These are phyloP conservation scores for Zaprionus kolodkinae DNA, from an alignment of 1,140 invertebrate genomes.

Conservation along the genomic window DNA sequence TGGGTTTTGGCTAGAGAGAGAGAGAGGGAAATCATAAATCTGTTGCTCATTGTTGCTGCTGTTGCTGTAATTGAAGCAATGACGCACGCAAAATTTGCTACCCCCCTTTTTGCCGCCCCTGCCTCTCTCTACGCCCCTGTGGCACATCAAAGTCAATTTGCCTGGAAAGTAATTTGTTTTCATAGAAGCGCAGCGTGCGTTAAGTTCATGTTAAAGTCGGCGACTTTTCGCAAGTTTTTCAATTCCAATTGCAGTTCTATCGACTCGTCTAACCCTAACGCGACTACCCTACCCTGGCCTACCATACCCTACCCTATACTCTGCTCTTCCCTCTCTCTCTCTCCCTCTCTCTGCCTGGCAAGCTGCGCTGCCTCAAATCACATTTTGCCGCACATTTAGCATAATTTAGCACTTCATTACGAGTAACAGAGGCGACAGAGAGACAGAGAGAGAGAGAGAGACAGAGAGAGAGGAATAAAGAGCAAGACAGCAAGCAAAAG, in stretches of 20 bases:
- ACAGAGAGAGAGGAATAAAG: neutral
- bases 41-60: conserved; percentile 53
- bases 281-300: no score
- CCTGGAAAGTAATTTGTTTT: conserved; percentile 73
- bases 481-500: conserved; percentile 21
- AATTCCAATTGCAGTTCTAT: conserved; percentile 41
- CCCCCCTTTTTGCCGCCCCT: neutral
- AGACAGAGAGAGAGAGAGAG: neutral
- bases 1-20: conserved; percentile 27
- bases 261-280: conserved; percentile 14
- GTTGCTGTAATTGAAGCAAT: conserved; percentile 70
- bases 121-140: neutral
- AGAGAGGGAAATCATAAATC: conserved; percentile 52
- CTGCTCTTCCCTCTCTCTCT: neutral
- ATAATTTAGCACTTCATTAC: conserved; percentile 80
- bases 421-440: neutral
- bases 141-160: conserved; percentile 54
- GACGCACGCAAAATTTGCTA: conserved; percentile 64
- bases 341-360: no score
- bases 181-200: conserved; percentile 28
- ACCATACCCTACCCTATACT: no score
- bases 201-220: conserved; percentile 17
- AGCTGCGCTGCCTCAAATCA: conserved; percentile 48
- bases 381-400: conserved; percentile 74
- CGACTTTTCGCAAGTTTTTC: conserved; percentile 30